Evolutionary conservation across 2,113 vertebrate genomes (phyloP), one percentile per base, ranked within the genome.

Genomic region (Uropsilus gracilis): DNA sequence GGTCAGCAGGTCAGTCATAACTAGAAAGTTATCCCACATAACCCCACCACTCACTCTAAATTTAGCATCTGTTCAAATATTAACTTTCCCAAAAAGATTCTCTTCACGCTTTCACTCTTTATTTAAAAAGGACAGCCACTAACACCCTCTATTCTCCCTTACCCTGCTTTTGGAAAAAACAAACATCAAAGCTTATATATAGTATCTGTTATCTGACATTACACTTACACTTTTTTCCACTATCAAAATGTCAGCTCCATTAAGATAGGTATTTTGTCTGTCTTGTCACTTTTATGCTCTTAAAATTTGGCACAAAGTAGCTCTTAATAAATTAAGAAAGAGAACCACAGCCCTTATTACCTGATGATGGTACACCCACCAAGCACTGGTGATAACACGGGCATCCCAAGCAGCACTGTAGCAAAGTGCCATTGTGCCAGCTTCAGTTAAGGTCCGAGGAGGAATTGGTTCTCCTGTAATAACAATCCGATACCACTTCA

Each of bases 391-490:
- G 98, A 99, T 98, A 16, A 99, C 98, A 0, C 99, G 99, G 16
- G 99, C 99, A 0, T 99, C 99, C 99, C 99, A 99, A 71, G 99
- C 99, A 9, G 99, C 99, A 8, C 99, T 99, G 98, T 99, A 99
- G 93, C 99, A 99, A 96, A 99, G 98, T 14, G 99, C 98, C 99
- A 99, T 99, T 0, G 99, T 99, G 72, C 99, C 99, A 0, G 99
- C 99, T 97, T 99, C 99, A 0, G 99, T 99, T 96, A 99, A 98
- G 0, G 99, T 99, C 22, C 99, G 99, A 0, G 99, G 99, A 0
- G 99, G 99, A 77, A 99, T 85, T 0, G 99, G 96, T 34, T 98
- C 98, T 32, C 99, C 99, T 99, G 91, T 1, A 89, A 88, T 2
- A 83, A 61, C 0, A 89, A 94, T 24, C 53, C 1, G 5, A 88